Base-by-base conservation (phyloP, 2,797 vertebrate species). In the Chelonia mydas region DNA sequence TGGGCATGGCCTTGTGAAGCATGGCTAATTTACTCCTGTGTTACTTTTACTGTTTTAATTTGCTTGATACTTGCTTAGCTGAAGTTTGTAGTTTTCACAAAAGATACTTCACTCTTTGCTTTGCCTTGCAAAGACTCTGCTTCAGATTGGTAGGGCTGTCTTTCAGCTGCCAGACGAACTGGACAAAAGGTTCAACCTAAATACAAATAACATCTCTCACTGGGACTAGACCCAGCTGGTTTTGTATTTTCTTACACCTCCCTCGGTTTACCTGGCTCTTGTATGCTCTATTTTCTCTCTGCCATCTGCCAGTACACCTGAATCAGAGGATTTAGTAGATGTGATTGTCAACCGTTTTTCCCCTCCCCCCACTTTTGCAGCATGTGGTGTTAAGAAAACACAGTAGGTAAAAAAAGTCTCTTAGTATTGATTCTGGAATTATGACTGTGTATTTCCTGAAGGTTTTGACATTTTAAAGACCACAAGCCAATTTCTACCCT, bases 241-340 rank as follows among this genome's bases (percentile, higher is more conserved):
- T 96, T 91, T 10, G 33, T 95, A 95, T 97, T 98, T 96, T 89
- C 92, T 98, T 97, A 96, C 92, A 95, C 33, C 41, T 53, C 57
- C 76, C 3, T 94, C 86, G 77, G 77, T 81, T 90, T 81, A 86
- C 86, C 74, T 86, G 86, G 47, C 49, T 86, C 84, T 7, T 91
- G 77, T 78, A 93, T 23, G 10, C 65, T 92, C 51, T 81, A 17
- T 92, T 94, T 90, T 96, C 86, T 91, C 45, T 89, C 83, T 94
- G 83, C 94, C 95, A 96, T 97, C 97, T 98, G 94, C 96, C 96
- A 89, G 86, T 96, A 89, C 50, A 92, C 55, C 87, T 94, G 49
- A 49, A 49, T 78, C 89, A 94, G 55, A 84, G 61, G 90, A 83
- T 85, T 95, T 65, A 72, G 74, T 27, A 53, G 27, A 55, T 81